phyloP scores from a whole-genome alignment of 2,797 vertebrate genomes.

The Philypnodon macrostomus region DNA sequence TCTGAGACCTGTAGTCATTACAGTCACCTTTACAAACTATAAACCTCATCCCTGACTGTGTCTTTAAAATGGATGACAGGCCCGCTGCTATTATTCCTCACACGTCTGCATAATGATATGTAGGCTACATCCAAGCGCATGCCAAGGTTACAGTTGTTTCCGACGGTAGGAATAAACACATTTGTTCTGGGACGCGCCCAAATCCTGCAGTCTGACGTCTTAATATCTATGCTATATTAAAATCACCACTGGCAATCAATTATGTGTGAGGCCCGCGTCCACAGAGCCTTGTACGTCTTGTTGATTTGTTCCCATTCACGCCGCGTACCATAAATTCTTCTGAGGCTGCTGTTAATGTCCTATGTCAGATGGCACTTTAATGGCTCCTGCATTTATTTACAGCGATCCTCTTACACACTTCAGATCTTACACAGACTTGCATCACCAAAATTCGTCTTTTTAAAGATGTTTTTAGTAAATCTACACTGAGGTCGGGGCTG shows the following conservation, averaged over 20 bases:
- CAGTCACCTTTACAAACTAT: slow-evolving; percentile 53
- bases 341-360: slow-evolving; percentile 6
- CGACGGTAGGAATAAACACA: slow-evolving; percentile 15
- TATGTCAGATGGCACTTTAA: slow-evolving; percentile 30
- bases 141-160: slow-evolving; percentile 42
- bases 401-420: background rate
- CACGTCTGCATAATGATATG: slow-evolving; percentile 26
- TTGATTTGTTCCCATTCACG: slow-evolving; percentile 17
- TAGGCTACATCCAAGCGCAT: slow-evolving; percentile 25
- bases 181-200: slow-evolving; percentile 3
- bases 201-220: slow-evolving; percentile 7
- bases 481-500: background rate
- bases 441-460: background rate
- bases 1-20: slow-evolving; percentile 33
- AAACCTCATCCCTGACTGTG: slow-evolving; percentile 36
- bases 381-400: slow-evolving; percentile 14
- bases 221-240: slow-evolving; percentile 8
- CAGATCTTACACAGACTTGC: background rate
- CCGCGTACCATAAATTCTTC: slow-evolving; percentile 11
- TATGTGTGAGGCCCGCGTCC: slow-evolving; percentile 14
- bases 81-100: slow-evolving; percentile 29
- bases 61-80: slow-evolving; percentile 36
- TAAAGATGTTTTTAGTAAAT: background rate
- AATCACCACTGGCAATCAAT: slow-evolving; percentile 9
- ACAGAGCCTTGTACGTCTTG: slow-evolving; percentile 3